Conservation (phyloP, 2,888 invertebrate genomes). For the Zele albiditarsus region DNA sequence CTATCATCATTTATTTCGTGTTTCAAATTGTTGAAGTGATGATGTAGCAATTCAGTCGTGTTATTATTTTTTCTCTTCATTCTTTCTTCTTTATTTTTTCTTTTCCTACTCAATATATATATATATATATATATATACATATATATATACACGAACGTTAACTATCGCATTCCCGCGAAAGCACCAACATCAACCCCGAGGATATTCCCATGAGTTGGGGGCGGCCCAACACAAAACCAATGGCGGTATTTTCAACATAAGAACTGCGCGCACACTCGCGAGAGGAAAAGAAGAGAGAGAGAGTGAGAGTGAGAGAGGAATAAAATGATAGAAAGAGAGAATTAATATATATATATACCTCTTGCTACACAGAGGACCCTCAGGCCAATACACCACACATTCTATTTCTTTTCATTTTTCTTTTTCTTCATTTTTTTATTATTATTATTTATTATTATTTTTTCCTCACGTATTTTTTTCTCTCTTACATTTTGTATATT, state of each 20-base stretch:
- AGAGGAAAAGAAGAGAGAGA: not conserved
- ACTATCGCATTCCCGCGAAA: conserved; percentile 55
- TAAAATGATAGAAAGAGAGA: not conserved
- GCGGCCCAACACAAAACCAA: conserved; percentile 53
- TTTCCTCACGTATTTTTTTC: no score
- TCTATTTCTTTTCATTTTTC: not conserved
- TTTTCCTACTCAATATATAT: not conserved
- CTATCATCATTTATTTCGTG: not conserved
- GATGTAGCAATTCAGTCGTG: not conserved
- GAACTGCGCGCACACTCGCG: not conserved
- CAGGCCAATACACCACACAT: not conserved
- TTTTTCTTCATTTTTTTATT: not conserved
- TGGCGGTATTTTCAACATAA: not conserved
- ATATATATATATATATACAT: no score
- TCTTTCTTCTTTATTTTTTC: not conserved
- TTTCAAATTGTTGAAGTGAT: not conserved
- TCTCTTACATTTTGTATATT: not conserved
- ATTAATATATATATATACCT: no score
- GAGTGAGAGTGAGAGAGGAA: not conserved
- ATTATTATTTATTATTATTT: no score
- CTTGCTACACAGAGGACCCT: not conserved
- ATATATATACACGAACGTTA: conserved; percentile 32
- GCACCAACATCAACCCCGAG: conserved; percentile 56
- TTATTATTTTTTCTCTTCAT: not conserved
- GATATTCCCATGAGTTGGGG: conserved; percentile 68